phyloP scores from a whole-genome alignment of 1,140 invertebrate genomes.

The Drosophila nannoptera region DNA sequence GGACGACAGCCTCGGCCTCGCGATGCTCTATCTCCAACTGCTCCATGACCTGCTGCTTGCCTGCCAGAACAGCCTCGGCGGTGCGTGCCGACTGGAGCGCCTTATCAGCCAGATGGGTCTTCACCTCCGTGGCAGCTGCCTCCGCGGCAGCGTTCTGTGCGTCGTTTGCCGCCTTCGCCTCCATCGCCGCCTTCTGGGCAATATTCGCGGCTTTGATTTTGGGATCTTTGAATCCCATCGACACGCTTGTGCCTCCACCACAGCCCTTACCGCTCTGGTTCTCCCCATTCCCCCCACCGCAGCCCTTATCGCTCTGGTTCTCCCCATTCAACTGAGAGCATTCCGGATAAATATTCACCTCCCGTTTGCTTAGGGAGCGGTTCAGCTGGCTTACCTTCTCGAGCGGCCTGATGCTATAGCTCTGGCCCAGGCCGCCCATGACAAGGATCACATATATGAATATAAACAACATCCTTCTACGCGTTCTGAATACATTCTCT shows the following conservation, averaged over 20 bases:
- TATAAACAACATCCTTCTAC: constrained; percentile 40
- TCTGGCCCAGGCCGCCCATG: constrained; percentile 20
- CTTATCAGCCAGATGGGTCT: constrained; percentile 83
- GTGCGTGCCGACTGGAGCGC: constrained; percentile 84
- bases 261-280: constrained; percentile 3
- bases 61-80: constrained; percentile 82
- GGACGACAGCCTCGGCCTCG: constrained; percentile 83
- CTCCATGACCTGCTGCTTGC: constrained; percentile 82
- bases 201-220: constrained; percentile 32
- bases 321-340: constrained; percentile 10
- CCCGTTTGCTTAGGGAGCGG: constrained; percentile 21
- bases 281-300: background rate
- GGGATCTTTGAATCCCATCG: too few species aligned
- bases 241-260: too few species aligned
- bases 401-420: constrained; percentile 21
- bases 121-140: constrained; percentile 83
- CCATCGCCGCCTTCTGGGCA: constrained; percentile 83
- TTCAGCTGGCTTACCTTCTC: constrained; percentile 36
- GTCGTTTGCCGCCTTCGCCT: constrained; percentile 83
- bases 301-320: background rate
- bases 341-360: constrained; percentile 9
- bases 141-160: constrained; percentile 83
- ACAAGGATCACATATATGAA: constrained; percentile 34
- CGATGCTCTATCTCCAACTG: constrained; percentile 81
- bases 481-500: constrained; percentile 14